phyloP scores from a whole-genome alignment of 2,888 invertebrate genomes.

The Hyppa rectilinea region DNA sequence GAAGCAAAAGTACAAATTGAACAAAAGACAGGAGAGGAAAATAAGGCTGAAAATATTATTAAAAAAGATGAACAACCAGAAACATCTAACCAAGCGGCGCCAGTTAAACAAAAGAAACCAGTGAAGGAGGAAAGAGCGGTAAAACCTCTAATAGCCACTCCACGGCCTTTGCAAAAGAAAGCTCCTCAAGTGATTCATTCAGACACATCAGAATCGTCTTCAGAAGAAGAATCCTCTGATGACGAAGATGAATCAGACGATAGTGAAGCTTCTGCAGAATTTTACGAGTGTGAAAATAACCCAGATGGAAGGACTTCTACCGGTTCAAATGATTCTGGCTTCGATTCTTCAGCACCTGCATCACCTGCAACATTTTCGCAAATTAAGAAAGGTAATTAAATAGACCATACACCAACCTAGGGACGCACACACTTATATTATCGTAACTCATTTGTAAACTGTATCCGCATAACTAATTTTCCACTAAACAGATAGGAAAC shows the following conservation, averaged over 20 bases:
- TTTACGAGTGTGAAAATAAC: slow-evolving; percentile 87
- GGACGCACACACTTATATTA: slow-evolving; percentile 16
- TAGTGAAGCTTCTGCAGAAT: slow-evolving; percentile 85
- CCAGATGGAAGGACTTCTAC: slow-evolving; percentile 92
- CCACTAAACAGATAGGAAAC: slow-evolving; percentile 69
- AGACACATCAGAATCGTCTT: slow-evolving; percentile 85
- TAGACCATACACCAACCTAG: slow-evolving; percentile 11
- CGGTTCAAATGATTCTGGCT: slow-evolving; percentile 96
- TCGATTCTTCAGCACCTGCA: slow-evolving; percentile 93
- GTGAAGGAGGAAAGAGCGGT: slow-evolving; percentile 90
- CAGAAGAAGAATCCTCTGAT: slow-evolving; percentile 85
- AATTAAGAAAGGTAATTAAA: slow-evolving; percentile 91
- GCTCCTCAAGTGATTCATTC: slow-evolving; percentile 84
- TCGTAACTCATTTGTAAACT: slow-evolving; percentile 45
- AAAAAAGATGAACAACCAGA: slow-evolving; percentile 65
- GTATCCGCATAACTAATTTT: slow-evolving; percentile 67
- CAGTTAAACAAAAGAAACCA: slow-evolving; percentile 72
- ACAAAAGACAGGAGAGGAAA: slow-evolving; percentile 71
- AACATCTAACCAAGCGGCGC: slow-evolving; percentile 64
- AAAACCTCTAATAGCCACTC: slow-evolving; percentile 91
- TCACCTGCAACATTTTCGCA: slow-evolving; percentile 92
- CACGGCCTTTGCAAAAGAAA: slow-evolving; percentile 91
- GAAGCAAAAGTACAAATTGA: slow-evolving; percentile 61
- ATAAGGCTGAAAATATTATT: slow-evolving; percentile 74
- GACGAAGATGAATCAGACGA: slow-evolving; percentile 86